A percentile compares a stretch with the other conserved stretches of the same genome.
These are phyloP conservation scores for Drosophila miranda DNA, from an alignment of 1,140 invertebrate species.

Conservation along the genomic window DNA sequence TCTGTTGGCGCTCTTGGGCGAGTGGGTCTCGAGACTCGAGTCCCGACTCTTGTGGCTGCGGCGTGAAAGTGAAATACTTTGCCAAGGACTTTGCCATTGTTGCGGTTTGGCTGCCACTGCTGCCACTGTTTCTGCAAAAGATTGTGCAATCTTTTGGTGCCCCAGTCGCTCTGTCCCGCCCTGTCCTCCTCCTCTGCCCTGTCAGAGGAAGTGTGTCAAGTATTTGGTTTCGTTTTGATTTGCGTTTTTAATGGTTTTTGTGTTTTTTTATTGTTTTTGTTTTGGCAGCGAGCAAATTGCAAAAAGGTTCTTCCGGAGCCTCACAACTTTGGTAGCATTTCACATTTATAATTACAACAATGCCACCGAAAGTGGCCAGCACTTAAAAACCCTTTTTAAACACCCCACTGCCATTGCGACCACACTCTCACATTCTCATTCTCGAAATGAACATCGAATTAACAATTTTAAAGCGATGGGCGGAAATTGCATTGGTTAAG, in stretches of 20 bases:
- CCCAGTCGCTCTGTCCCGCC: background rate
- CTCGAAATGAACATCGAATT: constrained; percentile 35
- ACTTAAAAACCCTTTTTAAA: constrained; percentile 33
- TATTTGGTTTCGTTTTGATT: constrained; percentile 55
- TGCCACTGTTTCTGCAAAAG: constrained; percentile 52
- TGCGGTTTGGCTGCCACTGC: constrained; percentile 57
- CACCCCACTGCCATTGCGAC: background rate
- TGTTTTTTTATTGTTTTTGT: constrained; percentile 6
- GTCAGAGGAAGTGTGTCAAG: constrained; percentile 64
- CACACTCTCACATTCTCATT: background rate
- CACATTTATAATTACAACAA: constrained; percentile 44
- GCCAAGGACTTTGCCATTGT: constrained; percentile 72
- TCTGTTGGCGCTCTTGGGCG: constrained; percentile 48
- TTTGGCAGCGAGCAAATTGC: constrained; percentile 19
- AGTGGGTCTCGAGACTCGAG: constrained; percentile 55
- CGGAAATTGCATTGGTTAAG: constrained; percentile 51
- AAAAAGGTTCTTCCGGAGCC: constrained; percentile 20
- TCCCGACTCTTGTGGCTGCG: constrained; percentile 65
- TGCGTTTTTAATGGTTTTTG: constrained; percentile 38
- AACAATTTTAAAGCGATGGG: constrained; percentile 44
- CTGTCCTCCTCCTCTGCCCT: background rate
- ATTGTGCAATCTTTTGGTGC: constrained; percentile 34
- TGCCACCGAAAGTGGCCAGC: constrained; percentile 30
- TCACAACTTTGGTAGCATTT: constrained; percentile 7
- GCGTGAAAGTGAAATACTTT: constrained; percentile 77